Conservation (phyloP, 2,797 vertebrate genomes). For the Triplophysa yarkandensis region DNA sequence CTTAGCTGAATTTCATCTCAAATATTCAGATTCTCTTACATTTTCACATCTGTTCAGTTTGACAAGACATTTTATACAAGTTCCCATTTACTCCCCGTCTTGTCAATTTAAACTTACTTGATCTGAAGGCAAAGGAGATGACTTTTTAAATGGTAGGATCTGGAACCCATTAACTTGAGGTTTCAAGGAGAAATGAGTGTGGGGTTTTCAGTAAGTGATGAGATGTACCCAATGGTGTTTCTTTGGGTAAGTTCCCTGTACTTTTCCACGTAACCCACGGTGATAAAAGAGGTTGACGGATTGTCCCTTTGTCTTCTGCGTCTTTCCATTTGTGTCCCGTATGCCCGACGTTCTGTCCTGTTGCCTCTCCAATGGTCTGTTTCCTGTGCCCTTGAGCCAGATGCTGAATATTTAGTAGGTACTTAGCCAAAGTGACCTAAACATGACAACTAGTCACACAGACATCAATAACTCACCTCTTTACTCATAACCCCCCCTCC, state of each 20-base stretch:
- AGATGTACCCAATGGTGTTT: background rate
- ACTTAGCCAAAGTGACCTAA: slow-evolving; percentile 43
- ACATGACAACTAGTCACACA: slow-evolving; percentile 38
- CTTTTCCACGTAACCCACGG: background rate
- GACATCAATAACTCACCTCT: slow-evolving; percentile 33
- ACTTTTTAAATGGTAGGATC: no score
- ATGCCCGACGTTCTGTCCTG: background rate
- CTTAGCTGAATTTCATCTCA: no score
- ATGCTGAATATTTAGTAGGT: slow-evolving; percentile 44
- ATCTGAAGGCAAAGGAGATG: no score
- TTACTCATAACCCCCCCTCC: background rate
- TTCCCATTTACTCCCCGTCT: no score
- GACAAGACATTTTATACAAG: background rate
- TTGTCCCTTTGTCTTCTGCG: slow-evolving; percentile 24
- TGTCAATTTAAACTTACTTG: no score
- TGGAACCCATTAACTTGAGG: no score
- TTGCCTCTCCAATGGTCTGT: slow-evolving; percentile 10
- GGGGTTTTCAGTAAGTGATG: slow-evolving; percentile 8
- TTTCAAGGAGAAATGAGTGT: background rate
- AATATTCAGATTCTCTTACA: no score
- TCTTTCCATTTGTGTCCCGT: slow-evolving; percentile 6
- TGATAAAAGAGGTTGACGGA: slow-evolving; percentile 10
- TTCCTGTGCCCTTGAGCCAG: slow-evolving; percentile 35
- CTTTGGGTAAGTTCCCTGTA: slow-evolving; percentile 10
- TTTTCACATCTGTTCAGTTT: background rate